Percentiles rank a stretch among this genome's conserved stretches.
These are phyloP conservation scores for Crotalus tigris DNA, from an alignment of 2,113 vertebrate genomes.

Conservation along the genomic window DNA sequence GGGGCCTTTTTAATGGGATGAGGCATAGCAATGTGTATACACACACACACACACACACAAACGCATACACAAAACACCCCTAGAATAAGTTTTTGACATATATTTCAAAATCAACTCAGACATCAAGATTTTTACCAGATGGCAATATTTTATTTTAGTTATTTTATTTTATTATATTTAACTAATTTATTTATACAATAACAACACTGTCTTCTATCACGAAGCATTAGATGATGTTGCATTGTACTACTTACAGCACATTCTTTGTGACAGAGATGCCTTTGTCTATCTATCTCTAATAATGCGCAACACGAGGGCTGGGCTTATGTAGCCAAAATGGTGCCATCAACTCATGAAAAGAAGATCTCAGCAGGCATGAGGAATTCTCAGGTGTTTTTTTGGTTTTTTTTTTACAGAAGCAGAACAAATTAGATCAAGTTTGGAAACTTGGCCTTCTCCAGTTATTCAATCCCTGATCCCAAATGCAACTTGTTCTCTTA, in stretches of 20 bases:
- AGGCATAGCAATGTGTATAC: neutral
- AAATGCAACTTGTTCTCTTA: neutral
- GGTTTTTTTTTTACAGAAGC: neutral
- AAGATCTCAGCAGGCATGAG: neutral
- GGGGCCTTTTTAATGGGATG: neutral
- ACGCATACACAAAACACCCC: neutral
- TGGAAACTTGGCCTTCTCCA: neutral
- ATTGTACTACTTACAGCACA: neutral
- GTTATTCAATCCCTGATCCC: neutral
- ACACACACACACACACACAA: neutral
- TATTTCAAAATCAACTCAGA: neutral
- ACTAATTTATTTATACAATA: neutral
- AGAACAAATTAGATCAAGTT: neutral
- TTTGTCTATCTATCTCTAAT: neutral
- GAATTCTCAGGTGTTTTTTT: neutral
- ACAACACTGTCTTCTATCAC: neutral
- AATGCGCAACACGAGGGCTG: neutral
- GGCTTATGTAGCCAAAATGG: neutral
- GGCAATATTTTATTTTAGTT: neutral
- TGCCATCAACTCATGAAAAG: neutral
- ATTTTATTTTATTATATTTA: neutral
- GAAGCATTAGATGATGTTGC: neutral
- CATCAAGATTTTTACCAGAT: neutral
- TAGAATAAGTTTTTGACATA: neutral
- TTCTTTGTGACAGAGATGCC: neutral